These are phyloP conservation scores for Cyrtonyx montezumae DNA, from an alignment of 2,113 vertebrate species.

Conservation along the genomic window DNA sequence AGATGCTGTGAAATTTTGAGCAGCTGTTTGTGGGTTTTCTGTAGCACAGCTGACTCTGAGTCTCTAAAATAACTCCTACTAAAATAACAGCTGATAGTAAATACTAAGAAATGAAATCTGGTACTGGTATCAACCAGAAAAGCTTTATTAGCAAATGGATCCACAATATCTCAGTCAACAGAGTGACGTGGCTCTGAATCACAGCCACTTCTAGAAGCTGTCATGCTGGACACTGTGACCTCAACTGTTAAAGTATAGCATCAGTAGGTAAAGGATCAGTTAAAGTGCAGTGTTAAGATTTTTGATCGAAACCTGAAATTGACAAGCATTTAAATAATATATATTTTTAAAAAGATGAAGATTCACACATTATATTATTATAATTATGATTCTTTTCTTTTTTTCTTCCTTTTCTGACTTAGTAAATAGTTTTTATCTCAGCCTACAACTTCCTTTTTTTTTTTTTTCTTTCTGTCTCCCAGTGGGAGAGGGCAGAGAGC, in stretches of 20 bases:
- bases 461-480: no score
- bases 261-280: neutral
- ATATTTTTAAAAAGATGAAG: neutral
- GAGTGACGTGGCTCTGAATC: neutral
- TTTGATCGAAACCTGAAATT: neutral
- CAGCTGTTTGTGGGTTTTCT: neutral
- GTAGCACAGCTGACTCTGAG: neutral
- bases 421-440: no score
- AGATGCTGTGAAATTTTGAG: neutral
- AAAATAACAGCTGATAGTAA: neutral
- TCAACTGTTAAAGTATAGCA: neutral
- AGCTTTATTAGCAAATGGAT: neutral
- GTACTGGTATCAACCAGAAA: neutral
- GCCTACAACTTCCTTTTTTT: no score
- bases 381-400: no score
- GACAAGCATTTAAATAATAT: neutral
- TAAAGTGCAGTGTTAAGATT: neutral
- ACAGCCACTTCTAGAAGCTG: neutral
- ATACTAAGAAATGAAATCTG: neutral
- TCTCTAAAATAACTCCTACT: neutral
- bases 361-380: neutral
- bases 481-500: no score
- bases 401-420: no score
- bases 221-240: neutral
- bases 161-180: neutral